Evolutionary conservation across 1,140 invertebrate species (phyloP).

Genomic region (Colletes gigas): DNA sequence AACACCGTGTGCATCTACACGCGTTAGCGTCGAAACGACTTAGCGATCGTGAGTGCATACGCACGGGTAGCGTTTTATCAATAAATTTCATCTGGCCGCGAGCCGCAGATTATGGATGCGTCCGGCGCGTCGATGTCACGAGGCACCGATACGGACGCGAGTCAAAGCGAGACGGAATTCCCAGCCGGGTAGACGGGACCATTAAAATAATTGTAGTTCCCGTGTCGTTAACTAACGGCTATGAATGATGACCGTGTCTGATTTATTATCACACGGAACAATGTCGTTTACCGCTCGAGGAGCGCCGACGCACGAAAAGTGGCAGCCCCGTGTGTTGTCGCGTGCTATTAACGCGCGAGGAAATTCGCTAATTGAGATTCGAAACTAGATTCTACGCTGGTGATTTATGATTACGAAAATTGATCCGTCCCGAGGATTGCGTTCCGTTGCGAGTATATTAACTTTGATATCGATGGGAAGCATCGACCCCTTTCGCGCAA

Average conservation of each 20-base stretch:
- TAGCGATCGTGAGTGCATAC: not conserved
- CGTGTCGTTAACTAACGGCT: constrained; percentile 43
- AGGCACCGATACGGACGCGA: not conserved
- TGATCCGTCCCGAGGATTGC: not conserved
- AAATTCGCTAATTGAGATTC: constrained; percentile 26
- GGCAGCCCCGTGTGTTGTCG: not conserved
- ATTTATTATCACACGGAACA: constrained; percentile 35
- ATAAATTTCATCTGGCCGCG: constrained; percentile 28
- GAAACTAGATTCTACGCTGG: not conserved
- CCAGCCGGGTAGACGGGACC: constrained; percentile 21
- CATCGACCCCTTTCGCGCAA: too few species aligned
- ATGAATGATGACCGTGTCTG: constrained; percentile 30
- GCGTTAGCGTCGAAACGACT: not conserved
- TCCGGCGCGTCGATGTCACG: constrained; percentile 1
- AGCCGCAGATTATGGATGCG: constrained; percentile 21
- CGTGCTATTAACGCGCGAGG: constrained; percentile 26
- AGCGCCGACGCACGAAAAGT: not conserved
- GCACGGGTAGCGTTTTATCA: constrained; percentile 32
- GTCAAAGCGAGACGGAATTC: constrained; percentile 25
- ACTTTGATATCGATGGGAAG: not conserved
- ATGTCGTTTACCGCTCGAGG: constrained; percentile 22
- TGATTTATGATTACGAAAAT: not conserved
- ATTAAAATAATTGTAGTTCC: constrained; percentile 50
- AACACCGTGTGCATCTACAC: not conserved
- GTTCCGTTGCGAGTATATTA: not conserved